Evolutionary conservation across 53 echinoderm and acorn worm genomes (phyloP).

Genomic region (Actinopyga echinites): DNA sequence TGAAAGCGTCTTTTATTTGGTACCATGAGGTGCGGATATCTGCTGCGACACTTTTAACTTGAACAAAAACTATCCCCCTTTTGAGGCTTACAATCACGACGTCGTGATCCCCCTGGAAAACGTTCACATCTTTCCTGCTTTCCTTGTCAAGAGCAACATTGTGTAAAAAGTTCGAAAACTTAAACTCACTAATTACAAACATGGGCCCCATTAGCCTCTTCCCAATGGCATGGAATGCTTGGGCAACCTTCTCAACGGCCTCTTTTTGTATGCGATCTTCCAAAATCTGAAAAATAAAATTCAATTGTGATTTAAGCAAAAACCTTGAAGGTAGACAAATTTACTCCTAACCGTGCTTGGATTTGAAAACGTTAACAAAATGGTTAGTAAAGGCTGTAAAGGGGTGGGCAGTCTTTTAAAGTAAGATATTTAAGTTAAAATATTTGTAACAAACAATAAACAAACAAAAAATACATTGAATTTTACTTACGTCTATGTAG

Average conservation of each 20-base stretch:
- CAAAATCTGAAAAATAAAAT: not conserved
- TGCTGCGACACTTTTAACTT: not conserved
- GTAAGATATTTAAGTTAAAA: too few species aligned
- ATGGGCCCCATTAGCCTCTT: not conserved
- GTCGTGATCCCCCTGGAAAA: slow-evolving; percentile 25
- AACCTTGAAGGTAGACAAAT: too few species aligned
- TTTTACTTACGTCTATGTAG: too few species aligned
- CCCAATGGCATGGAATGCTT: not conserved
- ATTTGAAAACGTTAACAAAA: too few species aligned
- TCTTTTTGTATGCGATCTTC: slow-evolving; percentile 11
- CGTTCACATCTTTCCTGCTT: not conserved
- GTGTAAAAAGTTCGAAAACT: not conserved
- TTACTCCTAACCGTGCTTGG: too few species aligned
- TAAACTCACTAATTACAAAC: slow-evolving; percentile 23
- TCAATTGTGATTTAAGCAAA: too few species aligned
- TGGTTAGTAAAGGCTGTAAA: too few species aligned
- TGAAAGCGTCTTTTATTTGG: not conserved
- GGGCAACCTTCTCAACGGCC: slow-evolving; percentile 19
- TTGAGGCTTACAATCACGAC: slow-evolving; percentile 5
- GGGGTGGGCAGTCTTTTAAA: too few species aligned
- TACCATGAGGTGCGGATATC: not conserved
- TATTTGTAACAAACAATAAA: too few species aligned
- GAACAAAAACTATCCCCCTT: not conserved
- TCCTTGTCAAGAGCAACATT: too few species aligned
- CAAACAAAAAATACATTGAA: too few species aligned